Evolutionary conservation across 2,888 invertebrate species (phyloP).

Genomic region (Erpobdella octoculata): DNA sequence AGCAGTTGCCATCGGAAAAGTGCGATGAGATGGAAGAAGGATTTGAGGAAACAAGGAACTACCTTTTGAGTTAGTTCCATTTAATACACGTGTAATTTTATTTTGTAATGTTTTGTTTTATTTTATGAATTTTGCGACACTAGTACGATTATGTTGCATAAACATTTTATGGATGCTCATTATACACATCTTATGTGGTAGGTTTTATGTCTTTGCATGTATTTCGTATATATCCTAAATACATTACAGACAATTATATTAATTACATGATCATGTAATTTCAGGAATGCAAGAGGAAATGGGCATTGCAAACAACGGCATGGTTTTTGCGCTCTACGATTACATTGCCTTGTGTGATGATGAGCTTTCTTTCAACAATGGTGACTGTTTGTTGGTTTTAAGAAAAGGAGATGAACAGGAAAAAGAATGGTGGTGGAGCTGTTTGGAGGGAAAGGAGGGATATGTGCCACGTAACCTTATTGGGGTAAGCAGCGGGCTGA

Average conservation of each 20-base stretch:
- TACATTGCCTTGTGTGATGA: constrained; percentile 83
- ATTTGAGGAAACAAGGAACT: constrained; percentile 19
- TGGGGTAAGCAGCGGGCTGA: no score
- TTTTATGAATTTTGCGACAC: no score
- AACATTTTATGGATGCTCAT: background rate
- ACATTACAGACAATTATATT: no score
- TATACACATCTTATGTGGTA: background rate
- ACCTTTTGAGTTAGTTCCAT: constrained; percentile 1
- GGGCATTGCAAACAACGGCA: constrained; percentile 84
- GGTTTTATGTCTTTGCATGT: no score
- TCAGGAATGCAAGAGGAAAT: constrained; percentile 80
- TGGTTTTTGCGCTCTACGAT: constrained; percentile 87
- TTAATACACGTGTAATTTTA: no score
- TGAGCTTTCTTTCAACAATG: constrained; percentile 75
- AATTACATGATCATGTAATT: background rate
- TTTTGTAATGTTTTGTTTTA: no score
- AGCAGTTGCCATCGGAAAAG: constrained; percentile 96
- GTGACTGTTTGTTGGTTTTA: constrained; percentile 77
- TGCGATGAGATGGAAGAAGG: constrained; percentile 99
- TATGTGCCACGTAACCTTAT: constrained; percentile 25
- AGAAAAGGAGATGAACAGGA: constrained; percentile 94
- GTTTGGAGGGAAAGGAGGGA: constrained; percentile 69
- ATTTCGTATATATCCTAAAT: no score
- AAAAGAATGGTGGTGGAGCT: constrained; percentile 64
- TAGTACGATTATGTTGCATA: no score